A percentile compares a stretch with the other conserved stretches of the same genome.
These are phyloP conservation scores for Hemicentrotus pulcherrimus DNA, from an alignment of 35 echinoderm and acorn worm species.

Conservation along the genomic window DNA sequence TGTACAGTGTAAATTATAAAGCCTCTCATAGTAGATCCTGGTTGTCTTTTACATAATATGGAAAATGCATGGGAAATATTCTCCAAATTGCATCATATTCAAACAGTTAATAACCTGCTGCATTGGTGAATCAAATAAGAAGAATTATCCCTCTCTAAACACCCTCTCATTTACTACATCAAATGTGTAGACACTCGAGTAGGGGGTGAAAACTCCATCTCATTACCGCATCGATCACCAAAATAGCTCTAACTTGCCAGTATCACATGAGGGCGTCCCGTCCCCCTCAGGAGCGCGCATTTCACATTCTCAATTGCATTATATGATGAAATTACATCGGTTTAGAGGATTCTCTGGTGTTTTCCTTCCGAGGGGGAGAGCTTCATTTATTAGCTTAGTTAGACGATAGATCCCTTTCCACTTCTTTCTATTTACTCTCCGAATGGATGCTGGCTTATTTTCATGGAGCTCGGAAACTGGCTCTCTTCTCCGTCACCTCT, in stretches of 20 bases:
- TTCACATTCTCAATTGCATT: not conserved
- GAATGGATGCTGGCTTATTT: not conserved
- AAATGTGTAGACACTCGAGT: not conserved
- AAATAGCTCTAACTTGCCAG: not conserved
- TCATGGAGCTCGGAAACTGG: not conserved
- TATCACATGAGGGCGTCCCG: not conserved
- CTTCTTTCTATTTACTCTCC: not conserved
- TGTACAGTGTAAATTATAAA: not conserved
- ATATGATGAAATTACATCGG: slow-evolving; percentile 5
- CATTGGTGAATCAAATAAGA: not conserved
- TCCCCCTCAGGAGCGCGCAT: not conserved
- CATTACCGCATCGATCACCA: not conserved
- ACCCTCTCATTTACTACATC: not conserved
- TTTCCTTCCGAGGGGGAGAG: not conserved
- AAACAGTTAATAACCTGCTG: not conserved
- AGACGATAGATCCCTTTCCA: not conserved
- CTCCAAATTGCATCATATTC: not conserved
- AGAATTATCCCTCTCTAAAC: not conserved
- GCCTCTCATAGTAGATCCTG: not conserved
- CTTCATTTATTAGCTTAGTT: slow-evolving; percentile 19
- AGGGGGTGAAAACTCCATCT: not conserved
- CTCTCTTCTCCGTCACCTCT: not conserved
- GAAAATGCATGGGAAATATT: not conserved
- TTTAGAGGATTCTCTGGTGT: slow-evolving; percentile 1
- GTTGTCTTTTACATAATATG: not conserved